Evolutionary conservation across 2,888 invertebrate genomes (phyloP).

Genomic region (Tetrapedia diversipes): DNA sequence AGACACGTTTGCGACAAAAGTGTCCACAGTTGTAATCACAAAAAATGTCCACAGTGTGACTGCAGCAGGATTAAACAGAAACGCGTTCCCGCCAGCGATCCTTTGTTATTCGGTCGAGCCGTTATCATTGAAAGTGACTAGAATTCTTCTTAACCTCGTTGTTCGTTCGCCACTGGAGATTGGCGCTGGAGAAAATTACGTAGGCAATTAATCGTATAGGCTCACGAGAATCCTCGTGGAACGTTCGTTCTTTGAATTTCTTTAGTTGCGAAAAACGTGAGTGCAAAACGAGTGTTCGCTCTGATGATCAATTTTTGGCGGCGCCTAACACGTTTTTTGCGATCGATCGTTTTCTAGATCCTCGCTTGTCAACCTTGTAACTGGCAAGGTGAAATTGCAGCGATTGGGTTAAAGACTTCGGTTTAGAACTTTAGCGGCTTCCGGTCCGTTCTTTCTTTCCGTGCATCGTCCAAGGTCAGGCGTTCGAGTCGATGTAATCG

Average conservation of each 20-base stretch:
- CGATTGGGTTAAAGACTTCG: conserved; percentile 38
- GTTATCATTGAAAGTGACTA: conserved; percentile 30
- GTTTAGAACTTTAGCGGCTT: conserved; percentile 54
- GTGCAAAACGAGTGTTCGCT: no score
- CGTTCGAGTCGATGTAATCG: conserved; percentile 44
- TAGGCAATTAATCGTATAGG: conserved; percentile 28
- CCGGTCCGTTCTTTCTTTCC: conserved; percentile 52
- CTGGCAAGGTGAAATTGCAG: conserved; percentile 16
- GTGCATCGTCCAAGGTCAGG: conserved; percentile 37
- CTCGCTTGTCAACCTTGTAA: conserved; percentile 35
- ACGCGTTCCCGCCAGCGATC: neutral
- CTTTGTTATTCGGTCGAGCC: neutral
- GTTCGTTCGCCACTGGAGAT: conserved; percentile 43
- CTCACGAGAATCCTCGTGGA: neutral
- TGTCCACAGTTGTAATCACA: no score
- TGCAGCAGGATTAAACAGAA: no score
- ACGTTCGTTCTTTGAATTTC: conserved; percentile 6
- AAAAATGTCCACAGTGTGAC: no score
- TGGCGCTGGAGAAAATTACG: conserved; percentile 46
- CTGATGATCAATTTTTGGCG: neutral
- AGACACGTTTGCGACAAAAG: no score
- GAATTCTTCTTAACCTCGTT: conserved; percentile 21
- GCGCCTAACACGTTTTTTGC: no score
- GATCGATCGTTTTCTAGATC: conserved; percentile 38
- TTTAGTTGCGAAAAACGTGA: no score